Evolutionary conservation across 2,888 invertebrate species (phyloP), one percentile per base, ranked within the genome.

Genomic region (Helobdella robusta): DNA sequence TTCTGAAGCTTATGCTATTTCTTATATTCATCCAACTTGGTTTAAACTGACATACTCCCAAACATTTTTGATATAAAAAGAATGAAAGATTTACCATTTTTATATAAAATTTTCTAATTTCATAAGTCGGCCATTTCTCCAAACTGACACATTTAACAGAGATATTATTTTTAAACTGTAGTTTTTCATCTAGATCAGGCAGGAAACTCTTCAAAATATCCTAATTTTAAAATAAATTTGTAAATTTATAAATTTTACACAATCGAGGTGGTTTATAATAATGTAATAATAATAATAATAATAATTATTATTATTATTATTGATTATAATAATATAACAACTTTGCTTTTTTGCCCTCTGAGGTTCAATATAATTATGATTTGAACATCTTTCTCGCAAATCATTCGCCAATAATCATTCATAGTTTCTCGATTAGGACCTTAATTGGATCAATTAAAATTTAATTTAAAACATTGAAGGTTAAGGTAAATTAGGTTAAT

Each of bases 351-450:
- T 81, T 94, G 94, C 66, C 92, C 89, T 65, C 94, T 84, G 83
- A 94, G 94, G 50, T 94, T 95, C 73, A 95, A 94, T 94, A 95
- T 95, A 68, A 95, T 91, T 74, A 95, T 87, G 64, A 93, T 90
- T 75, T 87, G 87, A 66, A 92, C 91, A 34, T 89, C 84, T 79
- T 94, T 93, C 77, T 94, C 93, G 92, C 93, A 94, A 72, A 95
- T 87, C 94, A 95, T 94, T 58, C 91, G 85, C 94, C 94, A 95
- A 82, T 92, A 94, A 70, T 91, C 90, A 77, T 90, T 89, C 76
- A 93, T 88, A 2, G 94, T 94, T 52, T 88, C 28, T 35, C 60
- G 35, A n/a, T 35, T 67, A 11, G 68, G 68, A 15, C 68, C 68
- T 68, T 32, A 3, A 30, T 30, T 23, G 20, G 4, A 25, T 52